Conservation (phyloP, 23 tunicate species). For the Styela clava region DNA sequence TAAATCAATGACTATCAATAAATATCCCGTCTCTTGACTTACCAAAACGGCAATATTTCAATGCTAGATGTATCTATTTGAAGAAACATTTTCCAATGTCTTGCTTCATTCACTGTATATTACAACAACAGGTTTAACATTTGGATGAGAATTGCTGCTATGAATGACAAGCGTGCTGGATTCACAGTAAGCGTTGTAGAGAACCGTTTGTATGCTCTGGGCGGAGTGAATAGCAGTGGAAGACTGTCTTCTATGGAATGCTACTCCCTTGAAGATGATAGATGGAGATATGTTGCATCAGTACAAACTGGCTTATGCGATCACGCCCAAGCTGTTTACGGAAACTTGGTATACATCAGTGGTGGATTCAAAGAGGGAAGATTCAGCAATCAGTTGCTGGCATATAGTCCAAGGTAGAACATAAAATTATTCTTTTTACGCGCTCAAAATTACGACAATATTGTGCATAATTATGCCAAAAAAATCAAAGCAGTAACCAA, state of each 20-base stretch:
- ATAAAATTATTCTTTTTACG: too few species aligned
- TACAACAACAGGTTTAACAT: slow-evolving; percentile 98
- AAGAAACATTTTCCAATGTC: too few species aligned
- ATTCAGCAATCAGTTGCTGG: slow-evolving; percentile 93
- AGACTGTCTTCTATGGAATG: slow-evolving; percentile 99
- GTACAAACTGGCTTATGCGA: slow-evolving; percentile 99
- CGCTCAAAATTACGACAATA: too few species aligned
- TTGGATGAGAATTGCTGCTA: slow-evolving; percentile 99
- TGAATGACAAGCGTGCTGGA: slow-evolving; percentile 99
- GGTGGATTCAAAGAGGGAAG: slow-evolving; percentile 99
- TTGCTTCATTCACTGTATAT: too few species aligned
- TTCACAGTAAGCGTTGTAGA: slow-evolving; percentile 98
- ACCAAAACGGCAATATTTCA: too few species aligned
- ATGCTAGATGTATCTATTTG: too few species aligned
- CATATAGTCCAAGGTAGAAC: slow-evolving; percentile 98
- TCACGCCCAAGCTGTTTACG: slow-evolving; percentile 94
- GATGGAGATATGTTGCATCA: slow-evolving; percentile 99
- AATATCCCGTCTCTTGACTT: too few species aligned
- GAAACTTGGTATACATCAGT: slow-evolving; percentile 93
- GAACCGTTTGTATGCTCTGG: slow-evolving; percentile 95
- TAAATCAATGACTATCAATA: too few species aligned
- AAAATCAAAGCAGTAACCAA: not conserved
- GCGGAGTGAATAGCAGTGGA: slow-evolving; percentile 97
- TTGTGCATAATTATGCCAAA: not conserved
- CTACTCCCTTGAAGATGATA: slow-evolving; percentile 97